These are phyloP conservation scores for Petaurus breviceps DNA, from an alignment of 2,113 vertebrate species.

Conservation along the genomic window DNA sequence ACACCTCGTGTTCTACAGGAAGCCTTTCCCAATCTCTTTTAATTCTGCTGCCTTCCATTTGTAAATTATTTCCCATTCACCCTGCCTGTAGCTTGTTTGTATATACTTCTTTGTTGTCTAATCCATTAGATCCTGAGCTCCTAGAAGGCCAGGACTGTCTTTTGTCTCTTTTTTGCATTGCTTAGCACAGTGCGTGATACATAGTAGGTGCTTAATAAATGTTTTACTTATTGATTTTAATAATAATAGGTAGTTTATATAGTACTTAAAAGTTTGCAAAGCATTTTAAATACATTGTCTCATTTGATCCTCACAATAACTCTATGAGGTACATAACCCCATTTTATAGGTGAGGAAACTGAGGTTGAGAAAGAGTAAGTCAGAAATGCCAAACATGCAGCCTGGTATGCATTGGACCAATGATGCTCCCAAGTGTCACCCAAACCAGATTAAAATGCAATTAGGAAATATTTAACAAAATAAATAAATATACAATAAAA, in stretches of 20 bases:
- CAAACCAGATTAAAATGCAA: too few relatives aligned
- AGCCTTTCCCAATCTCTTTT: neutral
- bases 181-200: neutral
- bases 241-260: neutral
- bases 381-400: neutral
- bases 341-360: neutral
- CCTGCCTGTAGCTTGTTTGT: neutral
- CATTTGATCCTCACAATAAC: neutral
- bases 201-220: neutral
- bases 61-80: too few relatives aligned
- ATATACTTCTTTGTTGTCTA: neutral
- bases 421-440: neutral
- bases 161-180: neutral
- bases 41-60: too few relatives aligned
- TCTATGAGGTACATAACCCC: neutral
- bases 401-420: too few relatives aligned
- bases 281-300: neutral
- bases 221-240: neutral
- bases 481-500: neutral
- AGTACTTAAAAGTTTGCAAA: neutral
- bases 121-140: neutral
- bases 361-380: neutral
- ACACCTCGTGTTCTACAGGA: neutral
- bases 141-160: neutral
- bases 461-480: neutral